A percentile compares a stretch with the other conserved stretches of the same genome.
Conservation (phyloP, 1,140 invertebrate genomes). For the Alviniconcha marisindica region DNA sequence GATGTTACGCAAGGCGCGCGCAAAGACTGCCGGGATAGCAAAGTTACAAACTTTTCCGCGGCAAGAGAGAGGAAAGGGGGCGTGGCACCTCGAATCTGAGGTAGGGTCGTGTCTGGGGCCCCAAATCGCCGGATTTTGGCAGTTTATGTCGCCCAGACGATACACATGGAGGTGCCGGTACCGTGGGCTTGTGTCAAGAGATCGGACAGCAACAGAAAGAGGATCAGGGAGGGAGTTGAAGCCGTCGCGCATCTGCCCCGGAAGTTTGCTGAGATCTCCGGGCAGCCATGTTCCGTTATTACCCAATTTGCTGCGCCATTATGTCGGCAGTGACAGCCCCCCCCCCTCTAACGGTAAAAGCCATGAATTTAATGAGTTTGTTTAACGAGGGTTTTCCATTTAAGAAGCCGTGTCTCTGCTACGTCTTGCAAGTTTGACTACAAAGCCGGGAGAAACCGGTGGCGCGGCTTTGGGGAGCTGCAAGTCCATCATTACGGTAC, state of each 20-base stretch:
- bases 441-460: neutral
- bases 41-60: conserved; percentile 38
- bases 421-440: neutral
- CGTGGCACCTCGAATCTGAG: neutral
- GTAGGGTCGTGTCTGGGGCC: neutral
- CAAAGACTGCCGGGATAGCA: conserved; percentile 22
- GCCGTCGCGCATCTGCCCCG: neutral
- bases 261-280: neutral
- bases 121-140: conserved; percentile 11
- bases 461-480: neutral
- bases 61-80: conserved; percentile 27
- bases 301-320: conserved; percentile 10
- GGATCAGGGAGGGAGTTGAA: neutral
- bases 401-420: neutral
- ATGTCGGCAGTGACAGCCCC: neutral
- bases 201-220: neutral
- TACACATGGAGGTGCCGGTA: no score
- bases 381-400: neutral
- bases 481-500: conserved; percentile 4
- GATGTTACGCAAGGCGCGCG: conserved; percentile 42
- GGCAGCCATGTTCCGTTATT: neutral
- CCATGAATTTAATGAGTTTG: conserved; percentile 28
- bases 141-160: no score
- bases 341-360: neutral
- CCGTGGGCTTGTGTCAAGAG: no score